phyloP scores from a whole-genome alignment of 2,113 vertebrate species.

The Meriones unguiculatus region DNA sequence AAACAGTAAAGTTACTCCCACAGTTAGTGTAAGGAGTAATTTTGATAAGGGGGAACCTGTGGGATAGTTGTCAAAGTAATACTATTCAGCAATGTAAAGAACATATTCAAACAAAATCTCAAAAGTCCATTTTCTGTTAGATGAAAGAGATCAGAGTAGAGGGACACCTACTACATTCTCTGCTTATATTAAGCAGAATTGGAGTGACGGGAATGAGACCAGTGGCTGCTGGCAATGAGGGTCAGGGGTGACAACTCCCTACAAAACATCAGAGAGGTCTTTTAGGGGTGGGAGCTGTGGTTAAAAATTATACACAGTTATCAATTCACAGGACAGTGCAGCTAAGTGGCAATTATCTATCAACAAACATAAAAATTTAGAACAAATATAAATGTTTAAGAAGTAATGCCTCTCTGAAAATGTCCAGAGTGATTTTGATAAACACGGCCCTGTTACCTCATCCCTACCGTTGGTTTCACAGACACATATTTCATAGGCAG shows the following conservation, averaged over 20 bases:
- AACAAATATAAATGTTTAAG: neutral
- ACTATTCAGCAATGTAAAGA: neutral
- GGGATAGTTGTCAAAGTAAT: neutral
- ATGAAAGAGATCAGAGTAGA: neutral
- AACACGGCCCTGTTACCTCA: neutral
- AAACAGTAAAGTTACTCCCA: neutral
- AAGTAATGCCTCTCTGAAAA: neutral
- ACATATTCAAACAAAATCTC: neutral
- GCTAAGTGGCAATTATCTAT: neutral
- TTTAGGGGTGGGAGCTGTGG: neutral
- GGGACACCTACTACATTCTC: rapidly evolving
- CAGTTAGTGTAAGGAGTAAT: neutral
- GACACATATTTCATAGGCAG: neutral
- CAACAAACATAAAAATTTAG: neutral
- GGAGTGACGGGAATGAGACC: neutral
- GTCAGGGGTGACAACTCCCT: neutral
- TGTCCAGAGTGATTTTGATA: neutral
- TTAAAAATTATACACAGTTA: neutral
- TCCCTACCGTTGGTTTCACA: neutral
- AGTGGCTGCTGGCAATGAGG: neutral
- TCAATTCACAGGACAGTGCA: neutral
- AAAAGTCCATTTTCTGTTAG: neutral
- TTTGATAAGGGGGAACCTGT: neutral
- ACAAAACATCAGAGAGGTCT: neutral
- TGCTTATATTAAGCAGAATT: neutral